These are phyloP conservation scores for Clarias batrachus DNA, from an alignment of 2,113 vertebrate species.

Conservation along the genomic window DNA sequence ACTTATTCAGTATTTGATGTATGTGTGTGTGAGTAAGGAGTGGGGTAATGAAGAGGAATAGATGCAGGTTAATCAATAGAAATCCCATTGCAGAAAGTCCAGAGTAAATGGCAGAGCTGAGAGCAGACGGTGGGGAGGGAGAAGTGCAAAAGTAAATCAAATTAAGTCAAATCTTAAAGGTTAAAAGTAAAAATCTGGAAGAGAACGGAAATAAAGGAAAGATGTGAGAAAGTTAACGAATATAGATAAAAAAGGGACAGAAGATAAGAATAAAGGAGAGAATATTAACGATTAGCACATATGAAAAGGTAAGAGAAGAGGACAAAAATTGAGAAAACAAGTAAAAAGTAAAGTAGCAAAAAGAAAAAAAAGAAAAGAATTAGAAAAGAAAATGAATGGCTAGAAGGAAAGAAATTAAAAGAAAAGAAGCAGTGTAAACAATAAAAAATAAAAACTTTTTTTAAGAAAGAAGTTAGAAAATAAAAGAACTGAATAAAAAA, in stretches of 20 bases:
- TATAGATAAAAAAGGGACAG: neutral
- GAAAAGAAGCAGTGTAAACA: neutral
- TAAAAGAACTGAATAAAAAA: neutral
- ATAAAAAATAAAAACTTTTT: neutral
- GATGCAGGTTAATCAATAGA: constrained; percentile 19
- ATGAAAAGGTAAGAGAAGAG: neutral
- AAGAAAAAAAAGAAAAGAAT: neutral
- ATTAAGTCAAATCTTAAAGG: neutral
- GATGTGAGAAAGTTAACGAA: neutral
- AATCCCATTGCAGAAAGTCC: neutral
- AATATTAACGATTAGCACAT: neutral
- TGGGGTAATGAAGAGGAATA: neutral
- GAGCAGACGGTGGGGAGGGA: neutral
- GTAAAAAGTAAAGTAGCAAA: no score
- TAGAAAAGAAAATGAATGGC: neutral
- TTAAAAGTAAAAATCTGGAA: neutral
- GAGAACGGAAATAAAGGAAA: neutral
- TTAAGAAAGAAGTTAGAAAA: neutral
- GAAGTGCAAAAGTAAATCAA: neutral
- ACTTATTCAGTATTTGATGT: constrained; percentile 5
- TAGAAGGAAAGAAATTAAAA: neutral
- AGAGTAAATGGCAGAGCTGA: neutral
- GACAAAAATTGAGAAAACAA: neutral
- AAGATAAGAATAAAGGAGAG: neutral
- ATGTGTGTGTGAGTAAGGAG: neutral